A percentile compares a stretch with the other conserved stretches of the same genome.
phyloP scores from a whole-genome alignment of 2,113 vertebrate species.

The Cyprinus carpio region DNA sequence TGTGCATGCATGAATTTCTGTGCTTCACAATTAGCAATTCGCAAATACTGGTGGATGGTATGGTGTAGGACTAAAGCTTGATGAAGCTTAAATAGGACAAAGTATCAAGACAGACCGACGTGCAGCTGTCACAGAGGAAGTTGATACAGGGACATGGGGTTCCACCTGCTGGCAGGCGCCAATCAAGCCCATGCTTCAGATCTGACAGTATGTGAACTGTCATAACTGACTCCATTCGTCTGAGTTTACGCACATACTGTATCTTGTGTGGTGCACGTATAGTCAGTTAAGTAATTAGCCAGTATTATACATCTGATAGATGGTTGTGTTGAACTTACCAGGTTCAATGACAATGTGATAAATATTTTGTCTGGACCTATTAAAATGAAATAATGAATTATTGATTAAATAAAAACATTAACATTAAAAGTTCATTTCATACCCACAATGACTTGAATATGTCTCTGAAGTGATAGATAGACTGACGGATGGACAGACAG shows the following conservation, averaged over 20 bases:
- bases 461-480: too few species aligned
- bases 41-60: not conserved
- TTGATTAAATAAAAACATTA: too few species aligned
- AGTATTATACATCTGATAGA: not conserved
- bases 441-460: too few species aligned
- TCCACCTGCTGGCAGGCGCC: slow-evolving; percentile 36
- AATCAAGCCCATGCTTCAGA: not conserved
- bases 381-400: too few species aligned
- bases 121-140: not conserved
- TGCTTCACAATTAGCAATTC: not conserved
- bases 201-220: not conserved
- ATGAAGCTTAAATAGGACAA: not conserved
- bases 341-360: too few species aligned
- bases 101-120: not conserved
- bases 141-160: not conserved
- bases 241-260: not conserved
- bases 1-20: not conserved
- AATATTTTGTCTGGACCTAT: too few species aligned
- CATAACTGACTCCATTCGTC: not conserved
- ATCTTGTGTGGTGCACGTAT: not conserved
- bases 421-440: too few species aligned
- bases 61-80: not conserved
- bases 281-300: not conserved
- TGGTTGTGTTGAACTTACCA: too few species aligned
- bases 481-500: too few species aligned